Evolutionary conservation across 2,797 vertebrate genomes (phyloP).

Genomic region (Enteromius thamalakanensis): DNA sequence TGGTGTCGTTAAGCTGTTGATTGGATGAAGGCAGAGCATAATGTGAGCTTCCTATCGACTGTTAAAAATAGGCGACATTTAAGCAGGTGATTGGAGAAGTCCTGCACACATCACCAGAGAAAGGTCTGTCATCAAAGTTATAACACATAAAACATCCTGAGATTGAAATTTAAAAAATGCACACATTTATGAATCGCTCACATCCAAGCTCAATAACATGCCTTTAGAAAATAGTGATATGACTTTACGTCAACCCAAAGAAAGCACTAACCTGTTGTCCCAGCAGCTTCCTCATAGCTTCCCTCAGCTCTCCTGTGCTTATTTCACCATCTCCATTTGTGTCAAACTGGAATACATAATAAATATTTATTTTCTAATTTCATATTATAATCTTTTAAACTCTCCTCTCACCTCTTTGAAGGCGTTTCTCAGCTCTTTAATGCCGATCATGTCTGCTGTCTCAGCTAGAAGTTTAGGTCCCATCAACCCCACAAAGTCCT

Average conservation of each 20-base stretch:
- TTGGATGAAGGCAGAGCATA: not conserved
- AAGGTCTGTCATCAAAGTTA: not conserved
- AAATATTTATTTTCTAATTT: not conserved
- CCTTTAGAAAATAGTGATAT: not conserved
- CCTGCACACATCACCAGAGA: not conserved
- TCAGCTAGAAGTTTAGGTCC: constrained; percentile 96
- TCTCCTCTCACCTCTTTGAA: constrained; percentile 88
- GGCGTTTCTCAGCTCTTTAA: constrained; percentile 94
- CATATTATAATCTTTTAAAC: not conserved
- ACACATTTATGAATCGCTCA: not conserved
- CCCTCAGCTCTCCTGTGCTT: constrained; percentile 92
- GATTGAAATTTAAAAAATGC: not conserved
- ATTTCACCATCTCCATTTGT: constrained; percentile 97
- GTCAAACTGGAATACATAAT: constrained; percentile 83
- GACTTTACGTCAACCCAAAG: not conserved
- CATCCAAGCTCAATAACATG: not conserved
- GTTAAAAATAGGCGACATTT: not conserved
- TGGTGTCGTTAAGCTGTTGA: not conserved
- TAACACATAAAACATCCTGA: not conserved
- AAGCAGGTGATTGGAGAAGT: not conserved
- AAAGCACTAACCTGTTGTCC: constrained; percentile 86
- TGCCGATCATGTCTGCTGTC: constrained; percentile 97
- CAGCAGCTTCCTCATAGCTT: constrained; percentile 96
- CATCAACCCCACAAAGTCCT: constrained; percentile 98
- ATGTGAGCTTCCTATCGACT: not conserved